phyloP scores from a whole-genome alignment of 2,797 vertebrate species.

The Okamejei kenojei region DNA sequence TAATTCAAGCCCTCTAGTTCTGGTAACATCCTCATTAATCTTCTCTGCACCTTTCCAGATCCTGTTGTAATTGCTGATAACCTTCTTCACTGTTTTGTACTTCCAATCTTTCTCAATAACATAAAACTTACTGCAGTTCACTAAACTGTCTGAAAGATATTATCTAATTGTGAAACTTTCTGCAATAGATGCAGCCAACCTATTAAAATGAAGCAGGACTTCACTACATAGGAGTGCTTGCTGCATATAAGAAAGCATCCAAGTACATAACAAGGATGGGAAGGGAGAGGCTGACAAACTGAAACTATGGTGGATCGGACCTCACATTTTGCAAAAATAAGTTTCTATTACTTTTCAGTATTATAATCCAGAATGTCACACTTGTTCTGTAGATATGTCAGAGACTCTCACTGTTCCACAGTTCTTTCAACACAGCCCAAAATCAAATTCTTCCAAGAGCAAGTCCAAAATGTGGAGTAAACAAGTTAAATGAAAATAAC shows the following conservation, averaged over 20 bases:
- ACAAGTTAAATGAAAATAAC: neutral
- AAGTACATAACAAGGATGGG: neutral
- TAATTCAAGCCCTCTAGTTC: no score
- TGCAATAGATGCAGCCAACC: neutral
- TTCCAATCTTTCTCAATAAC: neutral
- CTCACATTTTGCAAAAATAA: neutral
- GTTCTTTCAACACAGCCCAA: neutral
- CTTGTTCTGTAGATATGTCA: neutral
- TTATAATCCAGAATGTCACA: neutral
- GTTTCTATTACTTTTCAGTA: neutral
- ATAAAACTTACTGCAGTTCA: neutral
- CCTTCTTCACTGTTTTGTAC: neutral
- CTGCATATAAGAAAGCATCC: no score
- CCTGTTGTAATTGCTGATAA: no score
- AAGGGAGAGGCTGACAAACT: neutral
- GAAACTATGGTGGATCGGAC: no score
- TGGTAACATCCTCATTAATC: no score
- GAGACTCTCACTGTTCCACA: neutral
- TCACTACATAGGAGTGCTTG: neutral
- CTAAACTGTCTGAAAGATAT: neutral
- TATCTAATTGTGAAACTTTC: neutral
- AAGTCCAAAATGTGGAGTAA: neutral
- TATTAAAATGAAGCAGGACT: neutral
- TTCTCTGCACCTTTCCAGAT: no score
- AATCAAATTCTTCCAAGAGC: neutral